Percentiles rank a stretch among this genome's conserved stretches.
These are phyloP conservation scores for Drosophila maculinotata DNA, from an alignment of 2,888 invertebrate genomes.

Conservation along the genomic window DNA sequence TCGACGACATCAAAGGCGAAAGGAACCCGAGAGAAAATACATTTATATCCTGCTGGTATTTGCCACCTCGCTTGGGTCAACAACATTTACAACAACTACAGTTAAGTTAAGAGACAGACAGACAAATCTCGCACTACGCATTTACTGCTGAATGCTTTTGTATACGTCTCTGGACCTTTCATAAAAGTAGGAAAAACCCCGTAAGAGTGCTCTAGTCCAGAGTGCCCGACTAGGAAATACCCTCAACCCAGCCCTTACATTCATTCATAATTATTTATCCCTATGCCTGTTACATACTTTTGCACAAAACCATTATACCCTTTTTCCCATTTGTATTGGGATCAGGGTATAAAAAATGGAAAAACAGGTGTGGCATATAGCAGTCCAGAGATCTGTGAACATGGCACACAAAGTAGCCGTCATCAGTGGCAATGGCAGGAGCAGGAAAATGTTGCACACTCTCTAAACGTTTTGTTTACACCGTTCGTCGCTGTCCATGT, in stretches of 20 bases:
- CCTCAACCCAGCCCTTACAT: too few relatives aligned
- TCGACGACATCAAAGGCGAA: constrained; percentile 59
- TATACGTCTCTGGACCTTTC: constrained; percentile 7
- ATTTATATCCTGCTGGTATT: constrained; percentile 48
- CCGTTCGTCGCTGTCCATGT: constrained; percentile 44
- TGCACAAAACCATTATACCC: neutral
- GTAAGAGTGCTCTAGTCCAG: neutral
- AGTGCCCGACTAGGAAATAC: too few relatives aligned
- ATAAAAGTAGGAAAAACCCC: too few relatives aligned
- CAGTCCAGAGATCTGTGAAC: constrained; percentile 27
- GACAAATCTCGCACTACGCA: constrained; percentile 16
- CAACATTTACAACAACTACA: constrained; percentile 24
- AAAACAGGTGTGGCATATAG: constrained; percentile 52
- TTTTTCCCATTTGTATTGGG: neutral
- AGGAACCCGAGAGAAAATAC: constrained; percentile 16
- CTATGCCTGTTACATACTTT: too few relatives aligned
- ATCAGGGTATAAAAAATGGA: constrained; percentile 8
- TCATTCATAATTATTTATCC: too few relatives aligned
- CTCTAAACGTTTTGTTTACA: constrained; percentile 75
- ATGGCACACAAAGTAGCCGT: constrained; percentile 55
- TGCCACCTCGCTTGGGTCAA: constrained; percentile 62
- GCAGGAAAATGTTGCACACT: constrained; percentile 45
- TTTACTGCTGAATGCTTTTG: constrained; percentile 13
- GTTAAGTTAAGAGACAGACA: neutral
- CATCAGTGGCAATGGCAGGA: too few relatives aligned